Evolutionary conservation across 2,888 invertebrate species (phyloP).

Genomic region (Drosophila lacicola): DNA sequence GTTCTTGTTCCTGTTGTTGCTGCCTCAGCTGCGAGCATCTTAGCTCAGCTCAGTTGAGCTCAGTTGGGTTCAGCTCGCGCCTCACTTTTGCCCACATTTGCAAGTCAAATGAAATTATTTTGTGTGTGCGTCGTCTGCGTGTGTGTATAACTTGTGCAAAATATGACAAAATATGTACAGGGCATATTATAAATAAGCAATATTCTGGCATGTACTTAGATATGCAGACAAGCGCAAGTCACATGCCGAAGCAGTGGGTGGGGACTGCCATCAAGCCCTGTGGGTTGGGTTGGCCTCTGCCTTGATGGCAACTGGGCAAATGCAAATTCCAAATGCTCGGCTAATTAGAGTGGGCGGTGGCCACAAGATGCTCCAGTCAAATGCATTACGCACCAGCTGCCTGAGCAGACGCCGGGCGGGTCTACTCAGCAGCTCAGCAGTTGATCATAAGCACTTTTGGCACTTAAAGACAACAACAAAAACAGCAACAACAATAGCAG

Average conservation of each 20-base stretch:
- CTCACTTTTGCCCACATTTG: slow-evolving; percentile 59
- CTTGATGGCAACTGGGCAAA: slow-evolving; percentile 2
- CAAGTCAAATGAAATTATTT: slow-evolving; percentile 80
- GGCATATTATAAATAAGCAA: slow-evolving; percentile 68
- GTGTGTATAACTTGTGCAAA: slow-evolving; percentile 25
- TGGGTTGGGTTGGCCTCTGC: background rate
- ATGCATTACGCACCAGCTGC: slow-evolving; percentile 20
- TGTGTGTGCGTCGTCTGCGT: slow-evolving; percentile 43
- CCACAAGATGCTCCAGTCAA: slow-evolving; percentile 7
- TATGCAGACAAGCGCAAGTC: slow-evolving; percentile 34
- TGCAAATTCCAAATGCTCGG: slow-evolving; percentile 52
- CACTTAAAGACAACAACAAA: slow-evolving; percentile 16
- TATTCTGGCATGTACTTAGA: slow-evolving; percentile 45
- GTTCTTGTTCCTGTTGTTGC: slow-evolving; percentile 18
- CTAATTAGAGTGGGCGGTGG: slow-evolving; percentile 57
- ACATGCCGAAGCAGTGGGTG: background rate
- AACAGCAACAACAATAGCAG: background rate
- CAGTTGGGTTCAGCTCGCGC: slow-evolving; percentile 23
- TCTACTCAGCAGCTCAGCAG: slow-evolving; percentile 9
- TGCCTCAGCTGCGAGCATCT: slow-evolving; percentile 32
- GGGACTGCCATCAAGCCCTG: too few relatives aligned
- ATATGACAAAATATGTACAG: slow-evolving; percentile 52
- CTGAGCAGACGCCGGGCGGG: background rate
- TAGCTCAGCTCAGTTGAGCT: slow-evolving; percentile 23
- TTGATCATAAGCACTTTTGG: slow-evolving; percentile 18